phyloP scores from a whole-genome alignment of 1,140 invertebrate species.

The Neotoxoptera formosana region DNA sequence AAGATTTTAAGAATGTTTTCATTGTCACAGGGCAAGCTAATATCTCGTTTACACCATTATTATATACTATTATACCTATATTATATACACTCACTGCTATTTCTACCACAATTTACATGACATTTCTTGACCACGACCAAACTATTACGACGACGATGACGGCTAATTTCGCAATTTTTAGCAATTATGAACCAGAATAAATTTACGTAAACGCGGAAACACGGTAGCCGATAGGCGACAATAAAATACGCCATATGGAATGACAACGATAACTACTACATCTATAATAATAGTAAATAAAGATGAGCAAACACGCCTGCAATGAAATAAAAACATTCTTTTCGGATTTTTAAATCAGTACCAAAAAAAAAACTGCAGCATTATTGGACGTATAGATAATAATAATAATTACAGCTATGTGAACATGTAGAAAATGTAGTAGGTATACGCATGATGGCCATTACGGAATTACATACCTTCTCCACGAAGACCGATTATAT shows the following conservation, averaged over 20 bases:
- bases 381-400: not conserved
- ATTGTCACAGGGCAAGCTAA: not conserved
- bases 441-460: not conserved
- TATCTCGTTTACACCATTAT: not conserved
- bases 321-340: not conserved
- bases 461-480: not conserved
- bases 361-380: not conserved
- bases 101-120: not conserved
- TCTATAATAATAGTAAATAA: not conserved
- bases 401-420: not conserved
- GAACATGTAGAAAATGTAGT: not conserved
- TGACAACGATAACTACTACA: not conserved
- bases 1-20: not conserved
- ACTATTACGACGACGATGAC: not conserved
- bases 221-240: not conserved
- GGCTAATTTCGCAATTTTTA: not conserved
- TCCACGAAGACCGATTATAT: constrained; percentile 50
- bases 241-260: constrained; percentile 8
- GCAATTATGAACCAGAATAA: not conserved
- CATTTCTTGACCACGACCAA: not conserved
- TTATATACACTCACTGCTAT: not conserved
- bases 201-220: not conserved
- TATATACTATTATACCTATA: not conserved
- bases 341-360: not conserved
- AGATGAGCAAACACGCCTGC: not conserved